Conservation (phyloP, 1,140 invertebrate species). For the Periplaneta americana region DNA sequence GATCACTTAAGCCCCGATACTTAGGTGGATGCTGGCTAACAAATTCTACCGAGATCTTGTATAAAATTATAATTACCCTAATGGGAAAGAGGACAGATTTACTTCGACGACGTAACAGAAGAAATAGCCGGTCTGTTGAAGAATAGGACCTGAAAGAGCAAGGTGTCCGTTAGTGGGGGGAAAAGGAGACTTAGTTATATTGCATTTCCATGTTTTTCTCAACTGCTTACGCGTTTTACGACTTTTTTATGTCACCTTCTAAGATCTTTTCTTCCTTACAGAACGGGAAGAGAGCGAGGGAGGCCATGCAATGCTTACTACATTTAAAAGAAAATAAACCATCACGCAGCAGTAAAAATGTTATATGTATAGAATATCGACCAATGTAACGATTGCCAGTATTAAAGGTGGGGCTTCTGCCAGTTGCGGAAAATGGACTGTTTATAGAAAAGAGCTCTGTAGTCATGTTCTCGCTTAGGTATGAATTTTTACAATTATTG, state of each 20-base stretch:
- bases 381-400: not conserved
- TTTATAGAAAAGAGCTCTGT: too few species aligned
- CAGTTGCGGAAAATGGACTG: too few species aligned
- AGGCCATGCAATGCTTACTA: not conserved
- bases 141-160: not conserved
- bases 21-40: not conserved
- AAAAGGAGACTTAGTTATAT: not conserved
- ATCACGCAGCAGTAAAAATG: not conserved
- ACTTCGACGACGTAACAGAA: not conserved
- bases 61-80: not conserved
- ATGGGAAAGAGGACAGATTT: not conserved
- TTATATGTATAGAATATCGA: not conserved
- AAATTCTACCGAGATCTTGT: not conserved
- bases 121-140: not conserved
- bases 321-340: not conserved
- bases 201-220: not conserved
- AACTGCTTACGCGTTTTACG: not conserved
- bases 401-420: too few species aligned
- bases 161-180: not conserved
- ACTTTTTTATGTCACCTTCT: not conserved
- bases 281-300: not conserved
- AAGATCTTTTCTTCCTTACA: not conserved
- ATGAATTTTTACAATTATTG: too few species aligned
- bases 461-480: too few species aligned
- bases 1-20: too few species aligned